Conservation (phyloP, 2,797 vertebrate species). For the Atherinosoma microstoma region DNA sequence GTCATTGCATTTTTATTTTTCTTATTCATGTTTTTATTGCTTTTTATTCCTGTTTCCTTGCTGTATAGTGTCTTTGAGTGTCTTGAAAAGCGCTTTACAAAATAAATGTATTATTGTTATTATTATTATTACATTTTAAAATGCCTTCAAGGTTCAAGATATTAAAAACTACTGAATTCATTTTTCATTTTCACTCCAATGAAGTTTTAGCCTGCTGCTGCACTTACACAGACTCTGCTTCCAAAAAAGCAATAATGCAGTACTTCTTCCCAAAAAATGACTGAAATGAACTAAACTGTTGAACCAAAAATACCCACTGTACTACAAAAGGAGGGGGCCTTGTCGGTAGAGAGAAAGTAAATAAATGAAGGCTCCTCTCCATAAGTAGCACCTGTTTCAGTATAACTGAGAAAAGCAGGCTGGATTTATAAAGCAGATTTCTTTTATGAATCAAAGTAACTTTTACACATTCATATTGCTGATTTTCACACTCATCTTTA, state of each 20-base stretch:
- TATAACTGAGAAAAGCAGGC: too few relatives aligned
- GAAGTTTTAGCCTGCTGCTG: not conserved
- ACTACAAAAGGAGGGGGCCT: not conserved
- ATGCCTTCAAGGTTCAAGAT: not conserved
- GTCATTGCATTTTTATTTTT: too few relatives aligned
- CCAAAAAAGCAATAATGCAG: not conserved
- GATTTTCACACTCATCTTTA: too few relatives aligned
- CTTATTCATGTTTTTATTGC: too few relatives aligned
- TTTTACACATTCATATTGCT: not conserved
- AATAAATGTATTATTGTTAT: too few relatives aligned
- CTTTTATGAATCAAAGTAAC: not conserved
- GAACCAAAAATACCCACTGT: not conserved
- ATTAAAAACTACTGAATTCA: not conserved
- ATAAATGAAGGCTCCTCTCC: not conserved
- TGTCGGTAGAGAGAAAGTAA: not conserved
- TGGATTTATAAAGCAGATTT: not conserved
- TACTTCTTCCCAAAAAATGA: not conserved
- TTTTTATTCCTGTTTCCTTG: too few relatives aligned
- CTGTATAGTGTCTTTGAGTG: too few relatives aligned
- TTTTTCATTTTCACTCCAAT: constrained; percentile 1
- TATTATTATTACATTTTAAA: not conserved
- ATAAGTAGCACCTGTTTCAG: not conserved
- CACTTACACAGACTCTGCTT: not conserved
- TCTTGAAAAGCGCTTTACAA: too few relatives aligned
- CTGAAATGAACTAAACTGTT: not conserved